Evolutionary conservation across 2,888 invertebrate species (phyloP).

Genomic region (Arge pagana): DNA sequence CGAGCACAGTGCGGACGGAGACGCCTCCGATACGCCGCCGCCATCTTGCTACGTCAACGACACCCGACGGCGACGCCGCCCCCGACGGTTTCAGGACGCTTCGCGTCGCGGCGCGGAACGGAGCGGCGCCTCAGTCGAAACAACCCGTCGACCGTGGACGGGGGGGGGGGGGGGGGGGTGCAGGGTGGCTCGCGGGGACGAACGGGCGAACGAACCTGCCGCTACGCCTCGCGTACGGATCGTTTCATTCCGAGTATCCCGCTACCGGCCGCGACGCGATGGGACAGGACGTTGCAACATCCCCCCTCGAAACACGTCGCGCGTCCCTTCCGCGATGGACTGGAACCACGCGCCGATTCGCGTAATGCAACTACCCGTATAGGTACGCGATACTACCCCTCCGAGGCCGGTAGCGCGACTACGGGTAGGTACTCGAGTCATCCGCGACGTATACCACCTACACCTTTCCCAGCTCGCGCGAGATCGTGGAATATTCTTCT

Average conservation of each 20-base stretch:
- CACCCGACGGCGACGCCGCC: constrained; percentile 47
- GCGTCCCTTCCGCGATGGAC: neutral
- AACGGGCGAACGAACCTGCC: too few relatives aligned
- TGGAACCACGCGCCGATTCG: too few relatives aligned
- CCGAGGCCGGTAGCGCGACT: too few relatives aligned
- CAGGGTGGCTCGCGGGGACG: constrained; percentile 11
- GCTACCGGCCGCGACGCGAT: neutral
- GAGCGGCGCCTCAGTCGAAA: too few relatives aligned
- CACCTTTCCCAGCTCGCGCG: too few relatives aligned
- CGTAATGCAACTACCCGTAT: too few relatives aligned
- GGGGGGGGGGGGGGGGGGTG: too few relatives aligned
- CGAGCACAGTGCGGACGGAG: constrained; percentile 54
- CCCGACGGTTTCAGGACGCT: constrained; percentile 32
- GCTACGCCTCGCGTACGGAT: constrained; percentile 7
- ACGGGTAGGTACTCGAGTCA: too few relatives aligned
- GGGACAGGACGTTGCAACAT: neutral
- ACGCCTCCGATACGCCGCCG: constrained; percentile 57
- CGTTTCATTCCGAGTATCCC: constrained; percentile 9
- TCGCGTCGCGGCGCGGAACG: constrained; percentile 18
- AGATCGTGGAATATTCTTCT: too few relatives aligned
- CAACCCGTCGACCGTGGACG: too few relatives aligned
- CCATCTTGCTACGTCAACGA: constrained; percentile 53
- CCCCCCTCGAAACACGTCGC: neutral
- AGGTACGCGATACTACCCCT: too few relatives aligned
- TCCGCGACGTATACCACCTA: too few relatives aligned